Conservation (phyloP, 2,888 invertebrate species). For the Rhorus exstirpatorius region DNA sequence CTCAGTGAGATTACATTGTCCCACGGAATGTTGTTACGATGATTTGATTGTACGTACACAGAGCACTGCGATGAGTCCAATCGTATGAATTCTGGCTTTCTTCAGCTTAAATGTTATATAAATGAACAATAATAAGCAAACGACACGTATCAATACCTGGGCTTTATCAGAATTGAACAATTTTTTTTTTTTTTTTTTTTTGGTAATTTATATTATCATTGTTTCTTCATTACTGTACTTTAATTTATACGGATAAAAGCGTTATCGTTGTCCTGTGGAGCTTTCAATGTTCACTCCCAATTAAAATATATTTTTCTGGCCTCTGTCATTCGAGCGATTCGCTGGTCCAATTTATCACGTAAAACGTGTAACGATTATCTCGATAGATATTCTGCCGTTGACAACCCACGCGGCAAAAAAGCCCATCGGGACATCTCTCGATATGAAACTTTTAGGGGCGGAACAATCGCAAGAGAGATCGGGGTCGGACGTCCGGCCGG, state of each 20-base stretch:
- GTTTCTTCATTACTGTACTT: not conserved
- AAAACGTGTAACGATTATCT: no score
- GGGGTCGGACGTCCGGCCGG: conserved; percentile 69
- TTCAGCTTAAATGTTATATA: not conserved
- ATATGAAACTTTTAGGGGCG: conserved; percentile 22
- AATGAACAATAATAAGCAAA: no score
- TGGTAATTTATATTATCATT: not conserved
- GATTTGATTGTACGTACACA: conserved; percentile 32
- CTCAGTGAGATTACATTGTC: conserved; percentile 27
- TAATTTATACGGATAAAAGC: not conserved
- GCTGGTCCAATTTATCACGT: no score
- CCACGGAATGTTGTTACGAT: not conserved
- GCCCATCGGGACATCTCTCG: not conserved
- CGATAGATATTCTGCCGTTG: no score
- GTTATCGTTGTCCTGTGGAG: no score
- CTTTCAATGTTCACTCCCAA: no score
- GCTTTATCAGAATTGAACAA: no score
- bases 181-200: not conserved
- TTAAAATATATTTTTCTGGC: no score
- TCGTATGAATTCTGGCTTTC: not conserved
- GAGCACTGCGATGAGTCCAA: not conserved
- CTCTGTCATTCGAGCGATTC: no score
- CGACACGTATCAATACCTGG: no score
- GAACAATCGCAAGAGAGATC: conserved; percentile 54
- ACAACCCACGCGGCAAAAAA: not conserved